Evolutionary conservation across 2,113 vertebrate genomes (phyloP).

Genomic region (Corythoichthys haematopterus): DNA sequence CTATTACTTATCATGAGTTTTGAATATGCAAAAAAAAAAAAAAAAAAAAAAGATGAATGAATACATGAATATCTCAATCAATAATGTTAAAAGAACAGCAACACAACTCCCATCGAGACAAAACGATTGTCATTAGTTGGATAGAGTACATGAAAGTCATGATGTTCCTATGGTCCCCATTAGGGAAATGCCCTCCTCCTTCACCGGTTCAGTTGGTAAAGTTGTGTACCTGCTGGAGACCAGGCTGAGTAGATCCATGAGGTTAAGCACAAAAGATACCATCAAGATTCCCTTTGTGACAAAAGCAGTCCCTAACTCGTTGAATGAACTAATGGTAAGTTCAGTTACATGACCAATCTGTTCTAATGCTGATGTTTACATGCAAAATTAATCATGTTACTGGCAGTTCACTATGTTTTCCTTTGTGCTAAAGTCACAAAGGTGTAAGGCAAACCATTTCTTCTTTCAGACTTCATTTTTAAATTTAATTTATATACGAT

Average conservation of each 20-base stretch:
- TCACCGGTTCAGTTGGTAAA: conserved; percentile 50
- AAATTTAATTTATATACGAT: too few species aligned
- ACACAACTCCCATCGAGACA: neutral
- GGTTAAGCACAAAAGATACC: conserved; percentile 41
- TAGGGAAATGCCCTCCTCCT: conserved; percentile 62
- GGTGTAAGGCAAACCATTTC: too few species aligned
- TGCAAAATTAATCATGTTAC: neutral
- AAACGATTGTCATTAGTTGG: neutral
- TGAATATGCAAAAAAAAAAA: neutral
- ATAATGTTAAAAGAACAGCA: too few species aligned
- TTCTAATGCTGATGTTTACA: neutral
- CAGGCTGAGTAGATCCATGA: conserved; percentile 60
- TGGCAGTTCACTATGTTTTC: neutral
- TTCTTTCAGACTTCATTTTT: too few species aligned
- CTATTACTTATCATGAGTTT: neutral
- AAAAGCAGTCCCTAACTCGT: neutral
- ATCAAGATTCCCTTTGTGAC: conserved; percentile 54
- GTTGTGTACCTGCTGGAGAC: conserved; percentile 59
- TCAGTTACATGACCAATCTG: neutral
- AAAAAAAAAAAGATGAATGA: neutral
- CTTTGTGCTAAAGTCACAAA: too few species aligned
- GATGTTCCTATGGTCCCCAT: conserved; percentile 1
- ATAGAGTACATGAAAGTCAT: neutral
- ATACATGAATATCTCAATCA: too few species aligned
- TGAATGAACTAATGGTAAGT: conserved; percentile 51